Conservation (phyloP, 2,888 invertebrate species). For the Stenchaetothrips biformis region DNA sequence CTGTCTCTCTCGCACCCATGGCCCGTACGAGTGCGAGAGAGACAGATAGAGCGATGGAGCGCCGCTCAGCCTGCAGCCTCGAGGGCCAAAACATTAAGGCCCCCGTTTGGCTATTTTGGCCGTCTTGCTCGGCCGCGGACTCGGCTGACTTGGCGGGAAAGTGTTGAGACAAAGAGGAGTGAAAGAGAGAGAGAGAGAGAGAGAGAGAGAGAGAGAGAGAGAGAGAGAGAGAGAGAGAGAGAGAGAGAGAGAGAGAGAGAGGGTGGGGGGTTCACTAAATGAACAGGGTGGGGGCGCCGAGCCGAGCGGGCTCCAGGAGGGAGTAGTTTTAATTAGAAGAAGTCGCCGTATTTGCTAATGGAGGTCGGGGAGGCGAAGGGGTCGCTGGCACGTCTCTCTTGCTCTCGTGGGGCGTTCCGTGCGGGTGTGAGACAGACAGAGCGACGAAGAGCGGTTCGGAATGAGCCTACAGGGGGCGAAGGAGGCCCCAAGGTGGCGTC, state of each 20-base stretch:
- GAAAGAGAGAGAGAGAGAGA: neutral
- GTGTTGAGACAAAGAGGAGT: neutral
- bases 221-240: no score
- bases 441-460: no score
- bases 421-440: no score
- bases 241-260: no score
- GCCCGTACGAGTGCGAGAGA: neutral
- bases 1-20: no score
- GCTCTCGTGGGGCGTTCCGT: no score
- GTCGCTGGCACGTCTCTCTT: neutral
- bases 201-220: neutral
- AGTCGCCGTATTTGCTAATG: constrained; percentile 19
- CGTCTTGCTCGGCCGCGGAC: no score
- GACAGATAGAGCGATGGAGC: neutral
- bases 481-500: neutral
- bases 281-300: neutral
- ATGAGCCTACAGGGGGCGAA: neutral
- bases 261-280: neutral
- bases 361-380: neutral
- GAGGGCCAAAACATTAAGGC: no score
- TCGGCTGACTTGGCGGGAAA: neutral
- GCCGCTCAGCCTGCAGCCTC: no score
- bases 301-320: neutral
- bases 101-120: no score
- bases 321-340: constrained; percentile 24